These are phyloP conservation scores for Phalacrocorax pelagicus DNA, from an alignment of 2,113 vertebrate species.

Conservation along the genomic window DNA sequence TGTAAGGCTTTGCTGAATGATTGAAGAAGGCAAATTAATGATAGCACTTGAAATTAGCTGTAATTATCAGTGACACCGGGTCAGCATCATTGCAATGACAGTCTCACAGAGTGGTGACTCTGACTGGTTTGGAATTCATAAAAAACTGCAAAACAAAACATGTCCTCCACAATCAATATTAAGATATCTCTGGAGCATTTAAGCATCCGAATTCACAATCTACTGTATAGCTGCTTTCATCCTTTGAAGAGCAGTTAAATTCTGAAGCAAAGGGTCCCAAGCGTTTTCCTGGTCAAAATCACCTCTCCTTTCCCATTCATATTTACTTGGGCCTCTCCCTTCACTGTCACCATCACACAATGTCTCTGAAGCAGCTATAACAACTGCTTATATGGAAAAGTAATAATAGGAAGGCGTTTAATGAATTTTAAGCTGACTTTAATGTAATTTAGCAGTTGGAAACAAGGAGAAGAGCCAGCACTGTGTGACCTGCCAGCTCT, in stretches of 20 bases:
- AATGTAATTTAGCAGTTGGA: conserved; percentile 64
- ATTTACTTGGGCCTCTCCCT: conserved; percentile 31
- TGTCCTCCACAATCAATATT: not conserved
- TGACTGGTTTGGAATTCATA: not conserved
- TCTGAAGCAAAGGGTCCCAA: conserved; percentile 44
- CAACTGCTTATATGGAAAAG: conserved; percentile 49
- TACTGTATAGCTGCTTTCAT: conserved; percentile 18
- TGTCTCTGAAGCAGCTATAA: conserved; percentile 42
- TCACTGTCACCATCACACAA: conserved; percentile 11
- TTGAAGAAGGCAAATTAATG: conserved; percentile 63
- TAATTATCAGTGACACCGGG: conserved; percentile 58
- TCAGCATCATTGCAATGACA: conserved; percentile 30
- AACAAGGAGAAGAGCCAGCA: conserved; percentile 48
- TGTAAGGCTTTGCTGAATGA: conserved; percentile 43
- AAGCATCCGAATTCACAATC: not conserved
- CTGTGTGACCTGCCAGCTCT: conserved; percentile 55
- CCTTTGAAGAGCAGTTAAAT: conserved; percentile 49
- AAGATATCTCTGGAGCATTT: conserved; percentile 35
- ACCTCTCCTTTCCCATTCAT: conserved; percentile 34
- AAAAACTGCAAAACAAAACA: conserved; percentile 27
- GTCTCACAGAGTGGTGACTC: not conserved
- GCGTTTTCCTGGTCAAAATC: conserved; percentile 36
- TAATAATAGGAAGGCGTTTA: conserved; percentile 57
- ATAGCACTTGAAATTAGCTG: conserved; percentile 59
- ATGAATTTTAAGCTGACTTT: conserved; percentile 67